phyloP scores from a whole-genome alignment of 2,888 invertebrate genomes.

The Drosophila kokeensis region DNA sequence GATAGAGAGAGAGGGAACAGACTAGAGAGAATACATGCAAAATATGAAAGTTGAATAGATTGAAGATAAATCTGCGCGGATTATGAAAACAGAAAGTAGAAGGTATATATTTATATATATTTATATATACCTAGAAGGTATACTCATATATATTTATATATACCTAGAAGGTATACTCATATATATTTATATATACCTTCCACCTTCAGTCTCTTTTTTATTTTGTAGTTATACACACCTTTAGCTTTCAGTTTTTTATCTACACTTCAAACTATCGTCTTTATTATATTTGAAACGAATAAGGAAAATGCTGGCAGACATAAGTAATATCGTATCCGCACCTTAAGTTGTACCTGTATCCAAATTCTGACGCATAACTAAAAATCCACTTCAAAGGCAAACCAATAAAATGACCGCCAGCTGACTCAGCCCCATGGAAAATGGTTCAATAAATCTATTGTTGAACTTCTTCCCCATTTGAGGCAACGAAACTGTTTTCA shows the following conservation, averaged over 20 bases:
- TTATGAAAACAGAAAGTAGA: neutral
- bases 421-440: constrained; percentile 22
- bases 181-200: neutral
- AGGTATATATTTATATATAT: neutral
- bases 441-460: constrained; percentile 30
- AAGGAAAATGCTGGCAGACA: neutral
- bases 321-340: neutral
- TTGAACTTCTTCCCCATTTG: constrained; percentile 4
- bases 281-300: neutral
- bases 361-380: constrained; percentile 9
- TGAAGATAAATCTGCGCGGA: neutral
- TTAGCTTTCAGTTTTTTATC: neutral
- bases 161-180: neutral
- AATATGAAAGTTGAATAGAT: neutral
- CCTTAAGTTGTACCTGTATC: neutral
- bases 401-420: constrained; percentile 16
- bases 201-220: neutral
- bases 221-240: neutral
- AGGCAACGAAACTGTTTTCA: constrained; percentile 14
- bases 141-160: neutral
- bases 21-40: neutral
- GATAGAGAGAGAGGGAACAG: neutral
- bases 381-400: constrained; percentile 5
- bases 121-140: too few relatives aligned
- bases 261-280: neutral